phyloP scores from a whole-genome alignment of 2,113 vertebrate species.

The zebrafish (Danio rerio) region GRCz12tu NC_133199.1:26325001-26325500 shows the following conservation, averaged over 20 bases:
- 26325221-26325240: conserved; percentile 47
- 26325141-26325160: conserved; percentile 57
- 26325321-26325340: conserved; percentile 46
- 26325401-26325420: conserved; percentile 8
- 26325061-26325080: conserved; percentile 33
- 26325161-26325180: conserved; percentile 31
- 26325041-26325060: conserved; percentile 44
- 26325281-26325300: conserved; percentile 3
- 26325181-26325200: conserved; percentile 47
- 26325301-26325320: conserved; percentile 32
- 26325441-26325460: too few relatives aligned
- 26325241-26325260: conserved; percentile 33
- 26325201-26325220: conserved; percentile 43
- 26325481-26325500: too few relatives aligned
- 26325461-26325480: too few relatives aligned
- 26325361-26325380: conserved; percentile 44
- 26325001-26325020: conserved; percentile 47
- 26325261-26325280: background rate
- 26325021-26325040: conserved; percentile 64
- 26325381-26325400: conserved; percentile 18
- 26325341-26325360: conserved; percentile 34
- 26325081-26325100: conserved; percentile 68
- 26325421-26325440: too few relatives aligned
- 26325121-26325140: conserved; percentile 68
- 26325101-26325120: conserved; percentile 51